Percentiles rank a stretch among this genome's conserved stretches.
Conservation (phyloP, 2,113 vertebrate genomes). For the Channa maculata region DNA sequence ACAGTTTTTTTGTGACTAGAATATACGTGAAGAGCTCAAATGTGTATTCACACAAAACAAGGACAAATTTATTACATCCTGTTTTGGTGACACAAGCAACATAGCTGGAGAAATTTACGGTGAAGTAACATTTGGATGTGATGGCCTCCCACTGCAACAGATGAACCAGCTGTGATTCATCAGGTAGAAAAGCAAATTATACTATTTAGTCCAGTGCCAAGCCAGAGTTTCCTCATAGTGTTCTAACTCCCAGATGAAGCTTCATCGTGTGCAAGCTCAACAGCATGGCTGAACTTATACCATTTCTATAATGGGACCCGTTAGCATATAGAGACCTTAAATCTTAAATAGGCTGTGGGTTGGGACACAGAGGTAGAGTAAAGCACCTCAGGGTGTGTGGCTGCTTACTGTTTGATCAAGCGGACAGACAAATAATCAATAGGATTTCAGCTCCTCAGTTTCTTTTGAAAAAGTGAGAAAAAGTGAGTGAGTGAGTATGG, state of each 20-base stretch:
- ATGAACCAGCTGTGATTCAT: constrained; percentile 41
- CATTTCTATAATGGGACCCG: not conserved
- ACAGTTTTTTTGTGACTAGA: no score
- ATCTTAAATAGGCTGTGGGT: not conserved
- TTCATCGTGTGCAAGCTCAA: not conserved
- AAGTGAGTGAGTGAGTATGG: constrained; percentile 7
- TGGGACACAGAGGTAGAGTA: not conserved
- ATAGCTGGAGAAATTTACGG: not conserved
- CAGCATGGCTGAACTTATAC: not conserved
- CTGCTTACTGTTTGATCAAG: constrained; percentile 10
- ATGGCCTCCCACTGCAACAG: constrained; percentile 32
- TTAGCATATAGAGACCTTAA: not conserved
- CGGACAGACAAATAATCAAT: not conserved
- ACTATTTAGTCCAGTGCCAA: not conserved
- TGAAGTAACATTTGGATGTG: constrained; percentile 21
- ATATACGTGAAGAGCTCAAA: not conserved
- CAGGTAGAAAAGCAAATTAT: constrained; percentile 30
- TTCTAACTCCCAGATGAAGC: constrained; percentile 12
- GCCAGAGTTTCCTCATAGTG: constrained; percentile 5
- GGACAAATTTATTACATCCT: constrained; percentile 15
- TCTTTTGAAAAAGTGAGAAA: constrained; percentile 38
- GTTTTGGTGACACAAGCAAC: not conserved
- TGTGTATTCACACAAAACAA: constrained; percentile 16
- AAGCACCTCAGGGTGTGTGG: not conserved
- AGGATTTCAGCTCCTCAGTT: constrained; percentile 14